phyloP scores from a whole-genome alignment of 2,113 vertebrate genomes.

The Sigmodon hispidus region DNA sequence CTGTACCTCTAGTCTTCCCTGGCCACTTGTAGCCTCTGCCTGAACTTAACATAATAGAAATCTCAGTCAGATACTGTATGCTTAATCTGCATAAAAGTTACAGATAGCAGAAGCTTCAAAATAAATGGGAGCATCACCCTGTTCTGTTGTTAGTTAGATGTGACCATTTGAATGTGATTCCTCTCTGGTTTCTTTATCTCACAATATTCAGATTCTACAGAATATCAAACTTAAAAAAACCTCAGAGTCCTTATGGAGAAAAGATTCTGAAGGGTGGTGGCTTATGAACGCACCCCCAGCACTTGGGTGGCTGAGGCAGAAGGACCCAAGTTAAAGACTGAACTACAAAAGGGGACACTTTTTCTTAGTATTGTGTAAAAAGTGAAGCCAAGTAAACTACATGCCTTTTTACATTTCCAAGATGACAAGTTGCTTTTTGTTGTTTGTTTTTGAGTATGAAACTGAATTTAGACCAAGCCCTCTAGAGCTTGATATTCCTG shows the following conservation, averaged over 20 bases:
- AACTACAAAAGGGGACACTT: neutral
- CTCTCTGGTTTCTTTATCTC: conserved; percentile 24
- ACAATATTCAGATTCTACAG: neutral
- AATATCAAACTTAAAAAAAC: neutral
- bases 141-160: neutral
- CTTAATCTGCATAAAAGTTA: neutral
- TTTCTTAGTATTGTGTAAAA: neutral
- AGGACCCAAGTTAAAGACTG: neutral
- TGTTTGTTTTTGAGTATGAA: neutral
- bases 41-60: neutral
- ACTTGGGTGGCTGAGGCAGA: neutral
- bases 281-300: neutral
- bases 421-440: neutral
- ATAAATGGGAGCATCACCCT: neutral
- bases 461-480: neutral
- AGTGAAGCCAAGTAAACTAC: neutral
- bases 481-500: too few relatives aligned
- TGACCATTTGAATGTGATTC: neutral
- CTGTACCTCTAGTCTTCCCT: neutral
- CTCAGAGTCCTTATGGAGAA: neutral
- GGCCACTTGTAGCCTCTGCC: neutral
- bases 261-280: neutral
- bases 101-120: neutral
- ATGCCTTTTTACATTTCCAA: neutral
- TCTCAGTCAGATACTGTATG: neutral